phyloP scores from a whole-genome alignment of 2,888 invertebrate genomes.

The Chrysodeixis includens region DNA sequence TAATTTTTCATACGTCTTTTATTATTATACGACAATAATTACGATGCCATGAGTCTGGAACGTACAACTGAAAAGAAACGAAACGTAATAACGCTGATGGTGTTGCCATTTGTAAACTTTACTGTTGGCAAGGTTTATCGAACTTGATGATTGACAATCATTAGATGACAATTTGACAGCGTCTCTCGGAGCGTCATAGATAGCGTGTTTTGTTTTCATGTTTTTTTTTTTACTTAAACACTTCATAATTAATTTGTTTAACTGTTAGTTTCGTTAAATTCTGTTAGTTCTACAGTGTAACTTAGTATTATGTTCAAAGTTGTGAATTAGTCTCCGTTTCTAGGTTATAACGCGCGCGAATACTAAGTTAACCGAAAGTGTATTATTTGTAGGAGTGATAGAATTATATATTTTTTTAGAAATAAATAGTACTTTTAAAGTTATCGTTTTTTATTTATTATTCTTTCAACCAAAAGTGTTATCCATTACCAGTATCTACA shows the following conservation, averaged over 20 bases:
- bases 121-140: neutral
- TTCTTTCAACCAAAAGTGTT: neutral
- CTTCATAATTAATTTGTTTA: neutral
- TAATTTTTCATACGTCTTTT: neutral
- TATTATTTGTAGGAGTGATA: neutral
- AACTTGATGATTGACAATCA: neutral
- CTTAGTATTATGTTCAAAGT: neutral
- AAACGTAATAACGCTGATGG: neutral
- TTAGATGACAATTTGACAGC: slow-evolving; percentile 5
- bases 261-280: neutral
- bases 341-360: slow-evolving; percentile 8
- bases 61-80: neutral
- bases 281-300: neutral
- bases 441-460: neutral
- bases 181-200: neutral
- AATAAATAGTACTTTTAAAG: neutral
- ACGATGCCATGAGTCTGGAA: neutral
- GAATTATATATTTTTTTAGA: neutral
- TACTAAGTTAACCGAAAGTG: neutral
- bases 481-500: too few species aligned
- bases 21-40: neutral
- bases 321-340: neutral
- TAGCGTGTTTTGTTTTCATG: slow-evolving; percentile 3
- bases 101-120: neutral
- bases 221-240: neutral